These are phyloP conservation scores for Scomber scombrus DNA, from an alignment of 2,113 vertebrate species.

Conservation along the genomic window DNA sequence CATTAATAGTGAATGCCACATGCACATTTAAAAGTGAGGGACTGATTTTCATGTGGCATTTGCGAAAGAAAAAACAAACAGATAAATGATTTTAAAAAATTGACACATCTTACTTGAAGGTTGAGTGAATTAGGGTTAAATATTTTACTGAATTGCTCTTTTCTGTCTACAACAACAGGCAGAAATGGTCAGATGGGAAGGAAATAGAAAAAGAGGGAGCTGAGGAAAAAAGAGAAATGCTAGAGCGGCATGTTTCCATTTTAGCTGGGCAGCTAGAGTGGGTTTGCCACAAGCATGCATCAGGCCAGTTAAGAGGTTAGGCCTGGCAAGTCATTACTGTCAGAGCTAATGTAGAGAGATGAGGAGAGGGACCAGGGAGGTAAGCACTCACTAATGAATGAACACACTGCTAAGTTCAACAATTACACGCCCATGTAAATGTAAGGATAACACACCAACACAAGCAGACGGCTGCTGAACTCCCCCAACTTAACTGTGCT, in stretches of 20 bases:
- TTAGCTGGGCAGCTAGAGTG: slow-evolving; percentile 67
- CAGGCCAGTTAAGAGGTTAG: slow-evolving; percentile 81
- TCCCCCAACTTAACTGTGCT: slow-evolving; percentile 35
- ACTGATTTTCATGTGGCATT: background rate
- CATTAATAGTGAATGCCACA: background rate
- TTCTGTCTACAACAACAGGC: slow-evolving; percentile 29
- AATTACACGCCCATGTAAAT: slow-evolving; percentile 82
- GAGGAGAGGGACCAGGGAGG: slow-evolving; percentile 75
- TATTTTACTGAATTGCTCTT: slow-evolving; percentile 37
- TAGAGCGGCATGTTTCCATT: slow-evolving; percentile 79
- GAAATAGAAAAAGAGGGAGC: slow-evolving; percentile 22
- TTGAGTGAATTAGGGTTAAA: slow-evolving; percentile 28
- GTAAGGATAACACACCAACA: slow-evolving; percentile 80
- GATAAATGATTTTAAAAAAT: slow-evolving; percentile 16
- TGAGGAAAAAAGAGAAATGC: slow-evolving; percentile 35
- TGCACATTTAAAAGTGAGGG: background rate
- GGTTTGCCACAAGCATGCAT: slow-evolving; percentile 79
- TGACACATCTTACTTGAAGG: slow-evolving; percentile 18
- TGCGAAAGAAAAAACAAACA: background rate
- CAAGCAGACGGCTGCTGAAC: slow-evolving; percentile 54
- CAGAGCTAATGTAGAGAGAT: slow-evolving; percentile 85
- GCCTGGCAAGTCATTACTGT: slow-evolving; percentile 81
- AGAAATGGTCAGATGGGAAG: slow-evolving; percentile 26
- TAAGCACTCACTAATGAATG: slow-evolving; percentile 79
- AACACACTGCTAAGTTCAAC: slow-evolving; percentile 81